Evolutionary conservation across 1,140 invertebrate species (phyloP), one percentile per base, ranked within the genome.

Genomic region (Palaemon carinicauda): DNA sequence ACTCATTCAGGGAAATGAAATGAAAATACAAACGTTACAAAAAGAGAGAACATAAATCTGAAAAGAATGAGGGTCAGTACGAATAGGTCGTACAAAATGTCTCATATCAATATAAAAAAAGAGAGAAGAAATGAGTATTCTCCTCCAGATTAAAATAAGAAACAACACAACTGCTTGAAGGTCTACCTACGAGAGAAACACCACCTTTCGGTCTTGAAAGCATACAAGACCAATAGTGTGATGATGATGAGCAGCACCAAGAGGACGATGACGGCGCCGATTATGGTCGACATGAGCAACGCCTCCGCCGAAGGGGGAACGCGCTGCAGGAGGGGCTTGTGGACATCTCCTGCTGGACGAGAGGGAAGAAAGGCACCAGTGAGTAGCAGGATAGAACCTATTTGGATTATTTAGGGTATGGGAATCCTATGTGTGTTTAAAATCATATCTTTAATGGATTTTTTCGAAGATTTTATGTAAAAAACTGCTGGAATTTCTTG

Each of bases 111-210:
- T 10, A 78, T 27, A 19, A 17, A 53, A 15, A 19, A 14, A n/a
- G 9, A 50, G 27, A 14, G 29, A 50, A 33, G 15, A 17, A 54
- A 17, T n/a, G 29, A 71, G 24, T 17, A 27, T 21, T n/a, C 10
- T n/a, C 15, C 51, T 60, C n/a, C n/a, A n/a, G 33, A 81, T 10
- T 53, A 73, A 73, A 41, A 24, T 15, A 69, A 65, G 41, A 41
- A 41, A 41, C 41, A 41, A 4, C 5, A 41, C 41, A 41, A 41
- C 41, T 41, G 51, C 56, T 29, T 21, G 50, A 21, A 53, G 31
- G 33, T 80, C 79, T 90, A 94, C 94, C 94, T 92, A 94, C 94
- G 92, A 89, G 93, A 93, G 91, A 94, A 94, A 91, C 94, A 95
- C 90, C 94, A 94, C 90, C 94, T 94, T 90, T 94, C 94, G 74